These are phyloP conservation scores for Phyllopteryx taeniolatus DNA, from an alignment of 2,113 vertebrate species.

Conservation along the genomic window DNA sequence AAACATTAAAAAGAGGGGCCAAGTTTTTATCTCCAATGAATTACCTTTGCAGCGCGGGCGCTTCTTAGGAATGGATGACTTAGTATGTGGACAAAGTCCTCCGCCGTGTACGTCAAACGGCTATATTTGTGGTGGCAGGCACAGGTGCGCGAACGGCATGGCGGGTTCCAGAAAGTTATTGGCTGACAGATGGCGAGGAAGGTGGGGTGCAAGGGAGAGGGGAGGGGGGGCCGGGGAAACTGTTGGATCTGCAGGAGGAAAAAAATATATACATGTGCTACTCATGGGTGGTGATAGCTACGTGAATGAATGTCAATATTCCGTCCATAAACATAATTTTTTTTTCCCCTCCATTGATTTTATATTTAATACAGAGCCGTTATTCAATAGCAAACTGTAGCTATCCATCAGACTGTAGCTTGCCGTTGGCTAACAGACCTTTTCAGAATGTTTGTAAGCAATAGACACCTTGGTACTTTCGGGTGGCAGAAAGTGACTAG, in stretches of 20 bases:
- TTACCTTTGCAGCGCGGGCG: conserved; percentile 16
- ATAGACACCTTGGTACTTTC: too few species aligned
- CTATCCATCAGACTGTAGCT: not conserved
- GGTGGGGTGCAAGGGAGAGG: conserved; percentile 39
- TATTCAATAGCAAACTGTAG: not conserved
- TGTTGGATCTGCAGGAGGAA: not conserved
- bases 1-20: conserved; percentile 22
- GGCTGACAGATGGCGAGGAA: conserved; percentile 74
- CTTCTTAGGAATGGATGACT: conserved; percentile 29
- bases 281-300: not conserved
- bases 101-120: conserved; percentile 48
- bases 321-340: not conserved
- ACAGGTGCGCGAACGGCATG: conserved; percentile 69
- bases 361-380: not conserved
- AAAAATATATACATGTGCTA: not conserved
- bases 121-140: conserved; percentile 73
- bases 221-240: conserved; percentile 31
- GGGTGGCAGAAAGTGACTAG: too few species aligned
- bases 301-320: not conserved
- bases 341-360: not conserved
- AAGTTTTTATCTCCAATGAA: conserved; percentile 20
- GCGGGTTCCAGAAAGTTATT: conserved; percentile 70
- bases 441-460: too few species aligned
- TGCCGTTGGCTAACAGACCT: not conserved
- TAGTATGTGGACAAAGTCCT: conserved; percentile 23